Evolutionary conservation across 2,888 invertebrate genomes (phyloP).

Genomic region (Polydrusus tereticollis): DNA sequence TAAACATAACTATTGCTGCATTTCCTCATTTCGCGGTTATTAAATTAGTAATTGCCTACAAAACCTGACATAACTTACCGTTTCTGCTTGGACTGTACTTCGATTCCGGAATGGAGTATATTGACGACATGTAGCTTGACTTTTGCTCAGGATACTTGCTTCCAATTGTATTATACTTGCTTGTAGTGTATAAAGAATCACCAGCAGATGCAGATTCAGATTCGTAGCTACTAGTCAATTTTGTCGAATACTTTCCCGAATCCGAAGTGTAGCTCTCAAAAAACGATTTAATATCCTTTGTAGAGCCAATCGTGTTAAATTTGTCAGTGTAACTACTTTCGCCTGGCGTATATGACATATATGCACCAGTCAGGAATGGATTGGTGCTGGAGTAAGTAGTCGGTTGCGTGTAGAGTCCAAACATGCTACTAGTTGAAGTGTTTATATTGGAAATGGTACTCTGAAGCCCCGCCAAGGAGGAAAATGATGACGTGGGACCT

Average conservation of each 20-base stretch:
- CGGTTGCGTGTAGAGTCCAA: conserved; percentile 59
- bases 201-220: conserved; percentile 47
- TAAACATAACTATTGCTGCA: no score
- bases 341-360: conserved; percentile 63
- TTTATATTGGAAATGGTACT: conserved; percentile 63
- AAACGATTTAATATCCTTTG: conserved; percentile 60
- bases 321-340: conserved; percentile 60
- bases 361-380: conserved; percentile 71
- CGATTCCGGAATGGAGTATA: conserved; percentile 57
- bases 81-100: conserved; percentile 59
- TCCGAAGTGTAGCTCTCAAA: conserved; percentile 62
- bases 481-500: conserved; percentile 64
- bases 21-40: background rate
- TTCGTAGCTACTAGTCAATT: conserved; percentile 56
- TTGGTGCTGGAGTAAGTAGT: conserved; percentile 71
- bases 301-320: conserved; percentile 64
- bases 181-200: conserved; percentile 52
- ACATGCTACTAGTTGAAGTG: conserved; percentile 60
- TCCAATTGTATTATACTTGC: conserved; percentile 61
- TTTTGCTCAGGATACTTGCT: conserved; percentile 60
- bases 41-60: background rate
- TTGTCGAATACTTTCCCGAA: conserved; percentile 57
- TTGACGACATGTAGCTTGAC: conserved; percentile 59
- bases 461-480: conserved; percentile 55
- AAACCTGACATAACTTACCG: conserved; percentile 23